Conservation (phyloP, 2,113 vertebrate genomes). For the Brachypteracias leptosomus region DNA sequence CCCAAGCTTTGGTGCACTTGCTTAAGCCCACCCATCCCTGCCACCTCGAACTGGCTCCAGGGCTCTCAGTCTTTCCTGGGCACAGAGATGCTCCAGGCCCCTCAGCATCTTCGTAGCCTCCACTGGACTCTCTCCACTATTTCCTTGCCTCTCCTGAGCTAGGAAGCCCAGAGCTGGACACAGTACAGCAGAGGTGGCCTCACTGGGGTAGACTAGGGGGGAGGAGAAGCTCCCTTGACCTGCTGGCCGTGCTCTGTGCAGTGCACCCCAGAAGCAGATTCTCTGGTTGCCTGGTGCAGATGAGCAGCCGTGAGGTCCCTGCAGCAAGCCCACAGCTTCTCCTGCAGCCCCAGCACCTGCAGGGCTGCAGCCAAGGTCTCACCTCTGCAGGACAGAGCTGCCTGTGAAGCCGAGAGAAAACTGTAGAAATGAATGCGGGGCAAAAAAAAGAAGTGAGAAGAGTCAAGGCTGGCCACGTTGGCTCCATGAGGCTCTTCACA, state of each 20-base stretch:
- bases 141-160: neutral
- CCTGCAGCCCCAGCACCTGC: neutral
- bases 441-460: too few relatives aligned
- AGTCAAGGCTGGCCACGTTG: neutral
- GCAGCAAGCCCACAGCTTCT: neutral
- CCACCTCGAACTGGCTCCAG: neutral
- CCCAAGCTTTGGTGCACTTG: neutral
- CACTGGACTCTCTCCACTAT: neutral
- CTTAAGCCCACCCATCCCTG: too few relatives aligned
- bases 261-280: neutral
- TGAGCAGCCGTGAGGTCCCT: neutral
- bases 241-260: neutral
- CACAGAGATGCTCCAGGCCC: too few relatives aligned
- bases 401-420: neutral
- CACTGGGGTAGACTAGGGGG: neutral
- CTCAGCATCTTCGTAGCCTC: neutral
- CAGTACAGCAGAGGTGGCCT: neutral
- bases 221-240: neutral
- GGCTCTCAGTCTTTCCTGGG: too few relatives aligned
- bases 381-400: neutral
- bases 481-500: neutral
- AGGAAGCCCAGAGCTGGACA: neutral
- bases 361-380: neutral
- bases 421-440: neutral
- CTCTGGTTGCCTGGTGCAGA: accelerated